phyloP scores from a whole-genome alignment of 2,888 invertebrate species.

The Andricus quercusramuli region DNA sequence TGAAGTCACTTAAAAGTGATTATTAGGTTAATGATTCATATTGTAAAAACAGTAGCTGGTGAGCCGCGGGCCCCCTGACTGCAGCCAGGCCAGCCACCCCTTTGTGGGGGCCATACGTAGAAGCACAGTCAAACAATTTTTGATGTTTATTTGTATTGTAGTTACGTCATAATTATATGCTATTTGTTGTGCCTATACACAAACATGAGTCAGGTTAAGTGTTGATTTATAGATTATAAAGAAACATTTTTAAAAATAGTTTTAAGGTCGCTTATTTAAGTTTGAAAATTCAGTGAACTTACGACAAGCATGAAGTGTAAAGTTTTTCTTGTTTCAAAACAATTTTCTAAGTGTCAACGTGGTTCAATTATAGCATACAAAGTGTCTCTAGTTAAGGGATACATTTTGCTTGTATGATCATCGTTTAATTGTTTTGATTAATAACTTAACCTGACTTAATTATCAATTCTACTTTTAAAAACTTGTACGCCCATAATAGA shows the following conservation, averaged over 20 bases:
- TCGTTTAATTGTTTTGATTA: background rate
- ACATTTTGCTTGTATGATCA: background rate
- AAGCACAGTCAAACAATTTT: conserved; percentile 29
- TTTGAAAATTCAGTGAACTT: too few species aligned
- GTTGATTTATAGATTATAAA: background rate
- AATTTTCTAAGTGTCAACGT: too few species aligned
- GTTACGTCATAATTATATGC: conserved; percentile 6
- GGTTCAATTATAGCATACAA: too few species aligned
- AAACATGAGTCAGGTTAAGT: background rate
- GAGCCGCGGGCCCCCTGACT: too few species aligned
- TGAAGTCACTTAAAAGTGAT: too few species aligned
- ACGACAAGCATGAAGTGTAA: too few species aligned
- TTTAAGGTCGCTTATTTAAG: background rate
- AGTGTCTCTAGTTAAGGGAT: background rate
- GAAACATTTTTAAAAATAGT: background rate
- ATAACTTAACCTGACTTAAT: background rate
- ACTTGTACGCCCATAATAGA: background rate
- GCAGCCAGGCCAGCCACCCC: too few species aligned
- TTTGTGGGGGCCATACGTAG: too few species aligned
- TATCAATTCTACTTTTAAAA: background rate
- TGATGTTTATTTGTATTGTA: conserved; percentile 8
- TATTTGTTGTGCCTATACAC: conserved; percentile 6
- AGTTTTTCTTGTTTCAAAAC: background rate
- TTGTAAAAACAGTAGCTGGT: too few species aligned
- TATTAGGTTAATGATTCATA: too few species aligned